Evolutionary conservation across 2,888 invertebrate species (phyloP).

Genomic region (Metopia argyrocephala): DNA sequence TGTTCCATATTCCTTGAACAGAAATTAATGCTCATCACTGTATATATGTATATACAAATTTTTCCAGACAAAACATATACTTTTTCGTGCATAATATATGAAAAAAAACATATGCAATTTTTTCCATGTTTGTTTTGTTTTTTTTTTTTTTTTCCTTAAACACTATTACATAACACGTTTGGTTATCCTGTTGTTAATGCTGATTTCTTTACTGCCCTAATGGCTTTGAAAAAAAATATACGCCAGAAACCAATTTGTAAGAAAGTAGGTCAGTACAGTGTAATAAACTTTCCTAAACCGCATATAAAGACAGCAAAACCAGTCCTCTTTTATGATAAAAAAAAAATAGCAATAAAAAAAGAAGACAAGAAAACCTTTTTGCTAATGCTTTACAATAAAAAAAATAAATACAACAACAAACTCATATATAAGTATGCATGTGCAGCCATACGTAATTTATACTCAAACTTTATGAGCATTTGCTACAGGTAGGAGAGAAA

Average conservation of each 20-base stretch:
- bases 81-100: too few species aligned
- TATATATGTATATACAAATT: too few species aligned
- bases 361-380: slow-evolving; percentile 28
- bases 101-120: too few species aligned
- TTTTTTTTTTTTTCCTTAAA: neutral
- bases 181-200: slow-evolving; percentile 51
- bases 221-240: slow-evolving; percentile 33
- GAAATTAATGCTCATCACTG: too few species aligned
- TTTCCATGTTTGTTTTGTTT: neutral
- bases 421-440: neutral
- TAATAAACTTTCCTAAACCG: slow-evolving; percentile 61
- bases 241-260: slow-evolving; percentile 21
- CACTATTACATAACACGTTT: slow-evolving; percentile 41
- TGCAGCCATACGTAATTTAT: slow-evolving; percentile 46
- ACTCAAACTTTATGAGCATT: slow-evolving; percentile 17
- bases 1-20: too few species aligned
- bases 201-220: slow-evolving; percentile 26
- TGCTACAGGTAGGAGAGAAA: neutral
- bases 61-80: neutral
- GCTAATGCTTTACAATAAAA: slow-evolving; percentile 42
- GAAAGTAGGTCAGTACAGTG: slow-evolving; percentile 59
- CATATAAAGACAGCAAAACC: slow-evolving; percentile 39
- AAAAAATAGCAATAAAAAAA: slow-evolving; percentile 4
- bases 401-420: neutral
- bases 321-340: slow-evolving; percentile 31